Conservation (phyloP, 92 coral and sea anemone genomes). For the Umimayanthus chanpuru region DNA sequence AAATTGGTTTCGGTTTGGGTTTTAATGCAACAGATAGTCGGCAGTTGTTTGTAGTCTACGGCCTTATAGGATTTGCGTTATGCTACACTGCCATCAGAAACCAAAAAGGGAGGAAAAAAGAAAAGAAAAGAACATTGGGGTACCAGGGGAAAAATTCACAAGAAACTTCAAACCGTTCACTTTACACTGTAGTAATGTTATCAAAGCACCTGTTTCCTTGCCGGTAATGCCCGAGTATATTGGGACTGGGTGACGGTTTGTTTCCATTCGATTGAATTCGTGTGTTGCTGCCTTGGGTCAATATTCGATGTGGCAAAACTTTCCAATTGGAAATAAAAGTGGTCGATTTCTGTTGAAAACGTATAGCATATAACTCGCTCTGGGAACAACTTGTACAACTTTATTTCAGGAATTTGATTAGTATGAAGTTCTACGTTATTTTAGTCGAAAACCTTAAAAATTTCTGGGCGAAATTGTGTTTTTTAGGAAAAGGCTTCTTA, state of each 20-base stretch:
- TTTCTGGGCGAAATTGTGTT: background rate
- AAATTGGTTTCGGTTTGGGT: background rate
- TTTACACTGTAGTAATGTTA: background rate
- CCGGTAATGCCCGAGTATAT: background rate
- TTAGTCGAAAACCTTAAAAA: background rate
- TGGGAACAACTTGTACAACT: background rate
- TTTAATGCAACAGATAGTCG: background rate
- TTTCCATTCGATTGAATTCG: background rate
- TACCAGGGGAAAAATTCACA: background rate
- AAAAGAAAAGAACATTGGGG: background rate
- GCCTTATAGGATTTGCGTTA: background rate
- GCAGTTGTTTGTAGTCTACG: background rate
- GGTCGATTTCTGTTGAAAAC: background rate
- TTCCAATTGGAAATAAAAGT: background rate
- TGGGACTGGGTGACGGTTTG: background rate
- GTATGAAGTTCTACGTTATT: background rate
- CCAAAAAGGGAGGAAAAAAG: too few species aligned
- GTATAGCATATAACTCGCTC: background rate
- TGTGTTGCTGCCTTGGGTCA: background rate
- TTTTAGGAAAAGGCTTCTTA: background rate
- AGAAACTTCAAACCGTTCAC: background rate
- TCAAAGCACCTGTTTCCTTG: background rate
- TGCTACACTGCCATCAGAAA: background rate
- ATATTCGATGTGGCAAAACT: too few species aligned
- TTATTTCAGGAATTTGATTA: conserved; percentile 5